Conservation (phyloP, 2,888 invertebrate species). For the Apodemia zela region DNA sequence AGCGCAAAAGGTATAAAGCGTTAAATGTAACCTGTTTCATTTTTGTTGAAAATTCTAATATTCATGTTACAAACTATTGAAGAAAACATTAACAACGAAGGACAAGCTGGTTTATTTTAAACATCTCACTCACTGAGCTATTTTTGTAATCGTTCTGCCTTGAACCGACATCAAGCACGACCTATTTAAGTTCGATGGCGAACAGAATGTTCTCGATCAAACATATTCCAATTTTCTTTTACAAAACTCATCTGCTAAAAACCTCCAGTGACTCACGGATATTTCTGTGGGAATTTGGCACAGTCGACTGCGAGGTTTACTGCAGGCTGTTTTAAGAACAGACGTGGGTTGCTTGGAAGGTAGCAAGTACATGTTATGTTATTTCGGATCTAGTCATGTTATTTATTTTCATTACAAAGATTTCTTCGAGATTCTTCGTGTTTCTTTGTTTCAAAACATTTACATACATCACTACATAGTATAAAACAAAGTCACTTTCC, state of each 20-base stretch:
- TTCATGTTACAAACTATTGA: constrained; percentile 22
- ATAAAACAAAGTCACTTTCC: no score
- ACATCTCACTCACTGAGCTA: constrained; percentile 60
- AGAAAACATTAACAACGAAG: constrained; percentile 34
- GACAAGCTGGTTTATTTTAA: constrained; percentile 59
- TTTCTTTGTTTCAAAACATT: no score
- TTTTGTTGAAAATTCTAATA: constrained; percentile 1
- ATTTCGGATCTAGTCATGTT: not conserved
- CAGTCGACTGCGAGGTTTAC: not conserved
- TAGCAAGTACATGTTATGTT: constrained; percentile 3
- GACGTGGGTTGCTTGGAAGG: constrained; percentile 19
- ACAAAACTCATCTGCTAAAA: constrained; percentile 18
- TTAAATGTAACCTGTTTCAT: not conserved
- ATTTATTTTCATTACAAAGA: not conserved
- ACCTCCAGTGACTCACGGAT: constrained; percentile 25
- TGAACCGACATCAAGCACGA: constrained; percentile 64
- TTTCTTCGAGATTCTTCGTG: no score
- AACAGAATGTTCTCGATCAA: constrained; percentile 43
- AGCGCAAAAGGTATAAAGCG: no score
- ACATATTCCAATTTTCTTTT: constrained; percentile 14
- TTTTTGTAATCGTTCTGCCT: constrained; percentile 59
- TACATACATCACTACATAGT: no score
- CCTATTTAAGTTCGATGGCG: constrained; percentile 60
- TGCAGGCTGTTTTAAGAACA: constrained; percentile 21
- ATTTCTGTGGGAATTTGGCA: constrained; percentile 16